These are phyloP conservation scores for Bufotes viridis DNA, from an alignment of 2,797 vertebrate genomes.

Conservation along the genomic window DNA sequence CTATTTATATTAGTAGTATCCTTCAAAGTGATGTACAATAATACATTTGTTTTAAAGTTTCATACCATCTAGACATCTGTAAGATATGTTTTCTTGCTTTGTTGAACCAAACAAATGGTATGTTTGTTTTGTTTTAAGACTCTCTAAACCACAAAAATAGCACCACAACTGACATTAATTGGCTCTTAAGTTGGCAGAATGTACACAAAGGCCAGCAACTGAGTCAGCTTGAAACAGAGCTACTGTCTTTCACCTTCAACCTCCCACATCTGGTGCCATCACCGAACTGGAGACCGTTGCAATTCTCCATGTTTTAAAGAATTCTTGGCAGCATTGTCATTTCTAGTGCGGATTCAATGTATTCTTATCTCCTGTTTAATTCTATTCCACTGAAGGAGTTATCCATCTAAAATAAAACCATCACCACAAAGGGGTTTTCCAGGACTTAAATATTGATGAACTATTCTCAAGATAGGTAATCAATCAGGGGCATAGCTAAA, in stretches of 20 bases:
- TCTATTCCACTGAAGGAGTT: not conserved
- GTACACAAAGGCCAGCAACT: slow-evolving; percentile 48
- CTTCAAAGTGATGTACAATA: no score
- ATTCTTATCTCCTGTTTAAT: slow-evolving; percentile 1
- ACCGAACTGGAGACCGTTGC: slow-evolving; percentile 27
- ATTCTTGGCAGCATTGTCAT: slow-evolving; percentile 48
- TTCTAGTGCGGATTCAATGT: not conserved
- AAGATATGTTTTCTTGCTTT: slow-evolving; percentile 40
- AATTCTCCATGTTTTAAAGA: slow-evolving; percentile 8
- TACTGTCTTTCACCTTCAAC: slow-evolving; percentile 51
- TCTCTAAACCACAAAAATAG: slow-evolving; percentile 39
- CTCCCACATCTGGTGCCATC: slow-evolving; percentile 50
- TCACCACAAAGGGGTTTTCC: not conserved
- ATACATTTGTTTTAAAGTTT: slow-evolving; percentile 18
- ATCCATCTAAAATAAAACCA: not conserved
- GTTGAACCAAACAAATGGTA: slow-evolving; percentile 48
- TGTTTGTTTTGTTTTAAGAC: slow-evolving; percentile 35
- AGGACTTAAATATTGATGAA: no score
- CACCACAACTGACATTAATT: slow-evolving; percentile 60
- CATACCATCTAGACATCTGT: slow-evolving; percentile 34
- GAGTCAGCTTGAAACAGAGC: slow-evolving; percentile 36
- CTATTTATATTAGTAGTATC: not conserved
- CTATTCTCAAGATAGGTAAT: no score
- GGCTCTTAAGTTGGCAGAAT: slow-evolving; percentile 54
- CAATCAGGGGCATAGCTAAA: no score